Conservation (phyloP, 92 coral and sea anemone genomes). For the Bergia sp. region DNA sequence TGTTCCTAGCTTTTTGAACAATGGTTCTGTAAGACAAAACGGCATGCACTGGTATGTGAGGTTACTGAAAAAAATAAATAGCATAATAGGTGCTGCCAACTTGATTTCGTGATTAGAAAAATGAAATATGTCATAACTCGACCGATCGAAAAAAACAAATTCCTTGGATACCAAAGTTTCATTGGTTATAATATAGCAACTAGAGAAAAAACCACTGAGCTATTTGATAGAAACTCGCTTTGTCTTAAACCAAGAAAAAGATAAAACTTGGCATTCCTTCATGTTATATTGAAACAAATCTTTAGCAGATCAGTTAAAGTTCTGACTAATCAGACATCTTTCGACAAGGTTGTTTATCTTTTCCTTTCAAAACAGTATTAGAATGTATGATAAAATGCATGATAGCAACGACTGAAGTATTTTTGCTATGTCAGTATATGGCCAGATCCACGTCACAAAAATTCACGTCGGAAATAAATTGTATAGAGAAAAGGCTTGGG, state of each 20-base stretch:
- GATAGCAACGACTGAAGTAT: conserved; percentile 20
- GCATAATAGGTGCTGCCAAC: conserved; percentile 56
- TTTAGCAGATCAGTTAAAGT: conserved; percentile 10
- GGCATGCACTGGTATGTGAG: conserved; percentile 97
- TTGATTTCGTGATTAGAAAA: conserved; percentile 32
- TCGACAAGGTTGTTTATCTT: conserved; percentile 12
- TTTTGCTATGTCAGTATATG: conserved; percentile 4
- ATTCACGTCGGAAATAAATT: conserved; percentile 2
- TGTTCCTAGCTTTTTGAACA: conserved; percentile 58
- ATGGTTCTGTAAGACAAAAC: conserved; percentile 50
- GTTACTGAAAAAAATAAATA: conserved; percentile 68
- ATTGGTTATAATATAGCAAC: neutral
- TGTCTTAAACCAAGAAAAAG: neutral
- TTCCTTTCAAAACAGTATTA: conserved; percentile 38
- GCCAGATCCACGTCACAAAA: conserved; percentile 5
- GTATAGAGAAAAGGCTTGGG: neutral
- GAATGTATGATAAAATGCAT: conserved; percentile 11
- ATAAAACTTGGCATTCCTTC: neutral
- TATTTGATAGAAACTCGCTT: neutral
- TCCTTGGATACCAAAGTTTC: conserved; percentile 31
- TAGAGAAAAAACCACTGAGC: neutral
- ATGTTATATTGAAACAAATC: neutral
- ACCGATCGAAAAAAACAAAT: conserved; percentile 9
- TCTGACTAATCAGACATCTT: conserved; percentile 10
- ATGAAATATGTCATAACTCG: conserved; percentile 7